Percentiles rank a stretch among this genome's conserved stretches.
phyloP scores from a whole-genome alignment of 2,888 invertebrate species.

The Cryptocheilus praepositus region DNA sequence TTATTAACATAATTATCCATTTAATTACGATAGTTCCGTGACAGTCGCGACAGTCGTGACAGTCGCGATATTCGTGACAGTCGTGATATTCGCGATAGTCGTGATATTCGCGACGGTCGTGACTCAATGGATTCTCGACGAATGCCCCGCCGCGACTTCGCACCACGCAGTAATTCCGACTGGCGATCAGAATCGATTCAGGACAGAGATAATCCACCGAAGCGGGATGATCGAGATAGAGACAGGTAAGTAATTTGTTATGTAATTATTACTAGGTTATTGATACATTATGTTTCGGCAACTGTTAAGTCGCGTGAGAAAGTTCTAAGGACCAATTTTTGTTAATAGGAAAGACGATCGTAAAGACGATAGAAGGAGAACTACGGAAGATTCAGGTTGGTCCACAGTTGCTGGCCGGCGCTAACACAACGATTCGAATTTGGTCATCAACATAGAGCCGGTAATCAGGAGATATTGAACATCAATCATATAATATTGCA shows the following conservation, averaged over 20 bases:
- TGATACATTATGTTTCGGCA: too few relatives aligned
- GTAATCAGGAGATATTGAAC: constrained; percentile 40
- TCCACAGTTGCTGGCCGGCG: constrained; percentile 68
- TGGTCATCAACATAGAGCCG: constrained; percentile 18
- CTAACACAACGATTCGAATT: constrained; percentile 48
- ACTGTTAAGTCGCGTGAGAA: too few relatives aligned
- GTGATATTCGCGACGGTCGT: constrained; percentile 27
- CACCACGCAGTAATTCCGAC: constrained; percentile 52
- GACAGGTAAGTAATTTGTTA: constrained; percentile 36
- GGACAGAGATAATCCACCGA: constrained; percentile 34
- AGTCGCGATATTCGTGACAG: constrained; percentile 19
- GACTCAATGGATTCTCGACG: constrained; percentile 60
- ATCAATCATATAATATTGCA: constrained; percentile 34
- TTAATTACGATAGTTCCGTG: constrained; percentile 18
- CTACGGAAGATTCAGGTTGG: constrained; percentile 75
- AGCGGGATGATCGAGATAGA: constrained; percentile 29
- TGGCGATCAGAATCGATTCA: constrained; percentile 50
- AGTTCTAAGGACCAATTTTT: neutral
- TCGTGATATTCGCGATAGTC: too few relatives aligned
- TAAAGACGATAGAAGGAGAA: constrained; percentile 71
- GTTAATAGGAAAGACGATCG: constrained; percentile 60
- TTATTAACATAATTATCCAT: neutral
- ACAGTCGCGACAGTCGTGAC: constrained; percentile 5
- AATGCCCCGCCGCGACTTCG: constrained; percentile 69
- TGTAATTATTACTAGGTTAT: too few relatives aligned